Evolutionary conservation across 2,888 invertebrate genomes (phyloP).

Genomic region (Stictocephala bisonia): DNA sequence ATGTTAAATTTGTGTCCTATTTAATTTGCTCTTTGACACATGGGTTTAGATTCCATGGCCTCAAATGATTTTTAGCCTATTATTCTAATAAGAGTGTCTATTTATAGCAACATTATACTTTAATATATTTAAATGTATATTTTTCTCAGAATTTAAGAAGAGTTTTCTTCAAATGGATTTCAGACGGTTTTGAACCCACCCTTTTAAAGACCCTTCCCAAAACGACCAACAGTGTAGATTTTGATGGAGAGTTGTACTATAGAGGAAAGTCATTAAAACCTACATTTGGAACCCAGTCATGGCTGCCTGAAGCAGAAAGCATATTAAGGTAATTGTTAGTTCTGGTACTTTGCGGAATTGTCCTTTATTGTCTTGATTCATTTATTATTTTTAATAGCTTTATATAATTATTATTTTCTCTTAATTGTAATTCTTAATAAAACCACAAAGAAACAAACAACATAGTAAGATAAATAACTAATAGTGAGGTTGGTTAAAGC

Average conservation of each 20-base stretch:
- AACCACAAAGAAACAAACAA: too few relatives aligned
- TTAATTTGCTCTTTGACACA: too few relatives aligned
- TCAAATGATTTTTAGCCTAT: too few relatives aligned
- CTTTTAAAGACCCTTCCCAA: constrained; percentile 49
- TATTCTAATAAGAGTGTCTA: not conserved
- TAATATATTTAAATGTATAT: not conserved
- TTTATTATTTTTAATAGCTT: constrained; percentile 1
- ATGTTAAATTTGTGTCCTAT: too few relatives aligned
- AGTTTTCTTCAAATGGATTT: constrained; percentile 51
- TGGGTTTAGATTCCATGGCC: too few relatives aligned
- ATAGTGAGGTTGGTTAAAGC: too few relatives aligned
- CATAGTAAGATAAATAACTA: too few relatives aligned
- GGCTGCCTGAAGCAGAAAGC: constrained; percentile 56
- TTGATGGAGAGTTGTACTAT: constrained; percentile 58
- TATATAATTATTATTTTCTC: too few relatives aligned
- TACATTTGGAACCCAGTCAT: constrained; percentile 38
- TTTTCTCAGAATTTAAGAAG: constrained; percentile 50
- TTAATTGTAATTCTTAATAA: too few relatives aligned
- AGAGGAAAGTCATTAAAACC: constrained; percentile 49
- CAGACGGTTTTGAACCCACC: constrained; percentile 48
- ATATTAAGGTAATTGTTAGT: constrained; percentile 51
- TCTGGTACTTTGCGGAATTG: not conserved
- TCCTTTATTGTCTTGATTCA: not conserved
- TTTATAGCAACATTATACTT: not conserved
- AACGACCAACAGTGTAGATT: constrained; percentile 54